Percentiles rank a stretch among this genome's conserved stretches.
phyloP scores from a whole-genome alignment of 2,888 invertebrate species.

The Steromphala cineraria region DNA sequence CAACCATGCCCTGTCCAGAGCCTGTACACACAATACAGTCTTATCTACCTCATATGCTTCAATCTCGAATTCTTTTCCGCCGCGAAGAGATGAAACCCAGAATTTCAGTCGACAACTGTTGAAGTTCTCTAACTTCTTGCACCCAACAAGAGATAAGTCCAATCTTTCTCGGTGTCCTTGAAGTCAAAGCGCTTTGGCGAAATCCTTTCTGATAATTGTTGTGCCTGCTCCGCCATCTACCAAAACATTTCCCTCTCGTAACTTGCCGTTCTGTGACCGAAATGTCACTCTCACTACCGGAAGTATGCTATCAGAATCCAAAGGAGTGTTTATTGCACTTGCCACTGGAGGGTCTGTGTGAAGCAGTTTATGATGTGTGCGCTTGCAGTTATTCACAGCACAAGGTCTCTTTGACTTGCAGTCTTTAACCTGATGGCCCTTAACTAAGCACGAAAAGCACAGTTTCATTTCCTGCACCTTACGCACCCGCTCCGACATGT shows the following conservation, averaged over 20 bases:
- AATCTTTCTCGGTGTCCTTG: constrained; percentile 15
- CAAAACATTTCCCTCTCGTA: constrained; percentile 21
- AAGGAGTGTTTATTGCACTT: neutral
- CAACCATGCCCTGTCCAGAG: neutral
- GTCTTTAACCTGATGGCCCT: neutral
- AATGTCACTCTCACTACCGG: constrained; percentile 17
- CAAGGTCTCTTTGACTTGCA: constrained; percentile 10
- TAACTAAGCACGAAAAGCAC: constrained; percentile 17
- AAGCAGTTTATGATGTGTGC: constrained; percentile 11
- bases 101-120: constrained; percentile 17
- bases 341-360: constrained; percentile 14
- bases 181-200: constrained; percentile 1
- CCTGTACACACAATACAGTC: constrained; percentile 19
- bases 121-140: neutral
- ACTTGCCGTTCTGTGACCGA: neutral
- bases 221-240: constrained; percentile 26
- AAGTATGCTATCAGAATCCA: constrained; percentile 1
- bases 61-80: constrained; percentile 20
- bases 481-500: neutral
- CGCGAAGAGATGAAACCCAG: neutral
- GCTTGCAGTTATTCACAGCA: neutral
- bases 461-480: neutral
- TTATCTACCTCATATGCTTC: constrained; percentile 30
- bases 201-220: constrained; percentile 7
- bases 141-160: neutral